These are phyloP conservation scores for Lycaon pictus DNA, from an alignment of 2,113 vertebrate species.

Conservation along the genomic window DNA sequence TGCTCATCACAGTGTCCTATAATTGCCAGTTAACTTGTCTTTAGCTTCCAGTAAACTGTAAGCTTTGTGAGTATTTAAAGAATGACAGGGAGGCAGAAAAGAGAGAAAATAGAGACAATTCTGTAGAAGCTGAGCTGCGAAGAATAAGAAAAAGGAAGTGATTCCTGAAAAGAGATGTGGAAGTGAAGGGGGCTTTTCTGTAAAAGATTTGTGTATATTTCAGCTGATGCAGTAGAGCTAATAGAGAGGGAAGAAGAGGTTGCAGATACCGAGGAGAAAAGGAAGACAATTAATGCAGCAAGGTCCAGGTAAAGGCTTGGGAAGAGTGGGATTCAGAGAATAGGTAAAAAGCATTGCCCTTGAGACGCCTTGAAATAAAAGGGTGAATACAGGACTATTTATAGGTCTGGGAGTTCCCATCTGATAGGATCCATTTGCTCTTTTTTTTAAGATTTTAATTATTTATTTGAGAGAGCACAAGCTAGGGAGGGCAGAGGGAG, in stretches of 20 bases:
- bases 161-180: not conserved
- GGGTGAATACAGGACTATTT: not conserved
- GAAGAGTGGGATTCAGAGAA: not conserved
- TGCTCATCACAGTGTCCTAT: not conserved
- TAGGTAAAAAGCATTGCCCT: not conserved
- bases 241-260: not conserved
- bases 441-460: not conserved
- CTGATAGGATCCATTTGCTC: not conserved
- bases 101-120: not conserved
- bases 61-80: not conserved
- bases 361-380: not conserved
- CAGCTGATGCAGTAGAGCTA: not conserved
- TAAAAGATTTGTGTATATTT: slow-evolving; percentile 16
- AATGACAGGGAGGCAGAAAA: not conserved
- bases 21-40: not conserved
- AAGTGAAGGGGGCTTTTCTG: not conserved
- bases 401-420: not conserved
- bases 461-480: not conserved
- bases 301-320: not conserved
- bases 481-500: not conserved
- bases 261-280: not conserved
- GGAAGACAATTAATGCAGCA: not conserved
- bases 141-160: not conserved
- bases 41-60: not conserved
- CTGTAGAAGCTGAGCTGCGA: not conserved